These are phyloP conservation scores for Griposia aprilina DNA, from an alignment of 2,888 invertebrate genomes.

Conservation along the genomic window DNA sequence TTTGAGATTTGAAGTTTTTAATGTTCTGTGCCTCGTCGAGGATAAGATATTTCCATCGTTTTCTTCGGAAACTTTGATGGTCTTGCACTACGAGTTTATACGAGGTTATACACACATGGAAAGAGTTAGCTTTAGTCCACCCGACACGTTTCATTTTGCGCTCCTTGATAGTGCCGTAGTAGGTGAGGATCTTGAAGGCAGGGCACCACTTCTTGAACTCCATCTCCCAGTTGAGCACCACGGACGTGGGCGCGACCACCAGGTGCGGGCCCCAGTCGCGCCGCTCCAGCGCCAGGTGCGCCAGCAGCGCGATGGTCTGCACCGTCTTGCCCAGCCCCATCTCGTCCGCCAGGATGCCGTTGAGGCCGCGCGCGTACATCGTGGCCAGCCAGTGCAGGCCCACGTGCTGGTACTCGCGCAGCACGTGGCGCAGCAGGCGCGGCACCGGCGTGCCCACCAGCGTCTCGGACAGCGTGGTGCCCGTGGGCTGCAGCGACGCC, in stretches of 20 bases:
- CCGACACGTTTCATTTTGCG: conserved; percentile 97
- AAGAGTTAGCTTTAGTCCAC: conserved; percentile 99
- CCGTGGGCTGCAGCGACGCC: conserved; percentile 99
- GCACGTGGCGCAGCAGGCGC: conserved; percentile 96
- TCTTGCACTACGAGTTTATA: conserved; percentile 99
- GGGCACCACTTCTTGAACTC: conserved; percentile 99
- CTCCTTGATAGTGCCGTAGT: conserved; percentile 99
- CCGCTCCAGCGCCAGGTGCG: conserved; percentile 97
- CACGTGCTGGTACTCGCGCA: conserved; percentile 99
- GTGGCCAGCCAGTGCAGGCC: conserved; percentile 99
- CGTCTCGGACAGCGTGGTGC: conserved; percentile 98
- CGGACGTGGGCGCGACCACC: conserved; percentile 99
- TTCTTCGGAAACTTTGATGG: conserved; percentile 98
- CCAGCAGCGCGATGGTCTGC: conserved; percentile 98
- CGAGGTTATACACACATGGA: conserved; percentile 99
- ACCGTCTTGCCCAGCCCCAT: conserved; percentile 99
- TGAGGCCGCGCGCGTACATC: conserved; percentile 98
- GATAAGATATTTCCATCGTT: conserved; percentile 99
- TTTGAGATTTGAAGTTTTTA: conserved; percentile 99
- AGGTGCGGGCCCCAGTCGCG: conserved; percentile 99
- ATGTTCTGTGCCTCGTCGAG: conserved; percentile 99
- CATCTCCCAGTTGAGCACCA: conserved; percentile 99
- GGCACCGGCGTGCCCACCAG: conserved; percentile 98
- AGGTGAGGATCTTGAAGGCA: conserved; percentile 99
- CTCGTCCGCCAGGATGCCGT: conserved; percentile 99